Evolutionary conservation across 2,113 vertebrate species (phyloP).

Genomic region (Passer montanus): DNA sequence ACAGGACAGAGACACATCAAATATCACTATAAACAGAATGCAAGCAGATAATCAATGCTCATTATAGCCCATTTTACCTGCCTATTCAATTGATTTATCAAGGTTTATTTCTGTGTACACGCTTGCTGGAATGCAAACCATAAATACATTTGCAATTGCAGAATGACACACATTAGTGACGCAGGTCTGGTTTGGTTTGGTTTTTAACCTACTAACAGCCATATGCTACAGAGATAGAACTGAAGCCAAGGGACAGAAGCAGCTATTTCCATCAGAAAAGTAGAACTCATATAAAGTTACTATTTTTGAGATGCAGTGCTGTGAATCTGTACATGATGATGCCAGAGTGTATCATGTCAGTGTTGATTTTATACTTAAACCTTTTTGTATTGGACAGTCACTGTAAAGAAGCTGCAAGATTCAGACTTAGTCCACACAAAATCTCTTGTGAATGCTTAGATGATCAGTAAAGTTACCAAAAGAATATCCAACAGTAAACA

Average conservation of each 20-base stretch:
- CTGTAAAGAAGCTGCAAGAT: neutral
- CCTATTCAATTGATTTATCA: conserved; percentile 18
- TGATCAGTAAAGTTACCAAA: neutral
- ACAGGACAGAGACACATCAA: neutral
- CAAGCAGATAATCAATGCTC: conserved; percentile 16
- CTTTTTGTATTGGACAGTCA: neutral
- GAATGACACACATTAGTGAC: neutral
- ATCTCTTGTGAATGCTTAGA: neutral
- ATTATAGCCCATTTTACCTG: neutral
- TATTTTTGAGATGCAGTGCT: neutral
- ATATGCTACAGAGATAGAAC: neutral
- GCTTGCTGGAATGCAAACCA: neutral
- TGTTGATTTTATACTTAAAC: neutral
- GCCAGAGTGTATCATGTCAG: neutral
- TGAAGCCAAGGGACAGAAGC: neutral
- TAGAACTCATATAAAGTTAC: neutral
- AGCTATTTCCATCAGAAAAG: neutral
- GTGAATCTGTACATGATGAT: neutral
- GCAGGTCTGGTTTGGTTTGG: neutral
- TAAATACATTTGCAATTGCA: neutral
- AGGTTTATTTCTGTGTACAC: neutral
- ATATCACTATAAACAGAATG: neutral
- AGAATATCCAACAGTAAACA: neutral
- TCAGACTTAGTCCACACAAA: neutral
- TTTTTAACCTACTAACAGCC: neutral